Evolutionary conservation across 2,888 invertebrate species (phyloP), one percentile per base, ranked within the genome.

Genomic region (Camponotus fellah): DNA sequence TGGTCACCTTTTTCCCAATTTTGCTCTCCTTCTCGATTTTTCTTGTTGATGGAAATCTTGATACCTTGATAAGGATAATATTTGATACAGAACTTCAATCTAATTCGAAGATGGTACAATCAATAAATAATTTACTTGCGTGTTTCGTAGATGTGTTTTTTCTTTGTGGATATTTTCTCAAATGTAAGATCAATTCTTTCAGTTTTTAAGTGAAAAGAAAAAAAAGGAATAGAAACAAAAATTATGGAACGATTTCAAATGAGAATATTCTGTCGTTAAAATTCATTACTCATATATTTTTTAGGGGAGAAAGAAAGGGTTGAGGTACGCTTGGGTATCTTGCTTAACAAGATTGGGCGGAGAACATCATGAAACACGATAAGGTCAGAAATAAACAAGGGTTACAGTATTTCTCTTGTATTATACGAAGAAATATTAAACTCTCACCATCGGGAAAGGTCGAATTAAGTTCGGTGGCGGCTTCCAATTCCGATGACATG

Each of bases 391-490:
- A 26, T 68, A 66, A 53, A 68, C 32, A 32, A 37, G 64, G 10
- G 26, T 60, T 26, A 46, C 32, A 21, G 56, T 46, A 21, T 65
- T 26, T 40, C 17, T 26, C 14, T 26, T 9, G 62, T 56, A 34
- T 3, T 64, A 46, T 43, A 72, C n/a, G 14, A 69, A 49, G 64
- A 69, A 64, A 72, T 83, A 71, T 74, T 40, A 64, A 83, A 90
- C 92, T 53, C 53, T 92, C 85, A 94, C 93, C 93, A 68, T 90
- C 88, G 40, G 93, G 92, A 86, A 93, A 92, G 79, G 93, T 94
- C 53, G 93, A 92, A 92, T 94, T 94, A 85, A 92, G 90, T 90
- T 93, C 92, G 60, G 85, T 86, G 53, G 91, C 89, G 62, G 91
- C 88, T 84, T 92, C 91, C 89, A 92, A 89, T 89, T 92, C 92